phyloP scores from a whole-genome alignment of 2,888 invertebrate species.

The Latrodectus hesperus region DNA sequence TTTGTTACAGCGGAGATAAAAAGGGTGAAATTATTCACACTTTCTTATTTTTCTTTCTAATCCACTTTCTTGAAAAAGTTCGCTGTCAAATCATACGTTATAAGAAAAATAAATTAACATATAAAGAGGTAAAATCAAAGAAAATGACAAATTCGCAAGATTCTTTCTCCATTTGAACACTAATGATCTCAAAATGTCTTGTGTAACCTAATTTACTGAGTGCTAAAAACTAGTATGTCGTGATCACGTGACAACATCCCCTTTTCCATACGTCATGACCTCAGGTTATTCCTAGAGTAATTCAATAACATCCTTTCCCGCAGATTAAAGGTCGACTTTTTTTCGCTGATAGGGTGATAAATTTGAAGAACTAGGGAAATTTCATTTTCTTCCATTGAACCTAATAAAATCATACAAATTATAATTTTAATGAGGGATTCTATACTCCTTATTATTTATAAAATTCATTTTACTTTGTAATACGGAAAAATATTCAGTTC shows the following conservation, averaged over 20 bases:
- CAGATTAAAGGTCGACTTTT: neutral
- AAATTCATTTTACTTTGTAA: too few relatives aligned
- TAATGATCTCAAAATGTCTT: conserved; percentile 48
- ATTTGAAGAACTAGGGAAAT: neutral
- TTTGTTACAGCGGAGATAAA: too few relatives aligned
- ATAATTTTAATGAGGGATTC: too few relatives aligned
- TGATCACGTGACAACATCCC: conserved; percentile 36
- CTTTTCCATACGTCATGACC: conserved; percentile 29
- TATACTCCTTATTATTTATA: too few relatives aligned
- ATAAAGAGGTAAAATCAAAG: neutral
- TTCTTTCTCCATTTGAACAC: conserved; percentile 13
- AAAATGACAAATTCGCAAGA: conserved; percentile 1
- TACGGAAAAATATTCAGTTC: too few relatives aligned
- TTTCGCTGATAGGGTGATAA: neutral
- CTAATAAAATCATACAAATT: too few relatives aligned
- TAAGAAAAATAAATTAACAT: neutral
- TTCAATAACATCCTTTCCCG: conserved; percentile 30
- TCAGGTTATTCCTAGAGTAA: conserved; percentile 23
- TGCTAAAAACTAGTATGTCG: conserved; percentile 26
- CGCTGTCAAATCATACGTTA: neutral
- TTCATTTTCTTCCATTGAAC: neutral
- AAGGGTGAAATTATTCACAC: too few relatives aligned
- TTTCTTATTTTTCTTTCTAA: too few relatives aligned
- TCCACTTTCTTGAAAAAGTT: neutral
- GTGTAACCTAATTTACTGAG: conserved; percentile 44